These are phyloP conservation scores for Orycteropus afer DNA, from an alignment of 2,113 vertebrate species.

Conservation along the genomic window DNA sequence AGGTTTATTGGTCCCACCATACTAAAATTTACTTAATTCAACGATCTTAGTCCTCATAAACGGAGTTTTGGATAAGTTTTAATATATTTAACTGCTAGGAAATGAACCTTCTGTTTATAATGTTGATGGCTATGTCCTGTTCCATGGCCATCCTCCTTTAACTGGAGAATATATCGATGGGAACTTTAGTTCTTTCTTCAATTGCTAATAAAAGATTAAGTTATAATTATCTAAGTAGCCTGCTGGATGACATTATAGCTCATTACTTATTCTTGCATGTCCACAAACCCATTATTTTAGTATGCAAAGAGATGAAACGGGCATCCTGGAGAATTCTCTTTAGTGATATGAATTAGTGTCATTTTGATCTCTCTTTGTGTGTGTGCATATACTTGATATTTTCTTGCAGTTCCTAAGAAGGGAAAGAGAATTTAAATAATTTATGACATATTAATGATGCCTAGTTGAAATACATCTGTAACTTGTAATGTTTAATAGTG, in stretches of 20 bases:
- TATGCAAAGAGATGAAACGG: conserved; percentile 24
- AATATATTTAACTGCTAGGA: not conserved
- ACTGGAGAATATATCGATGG: not conserved
- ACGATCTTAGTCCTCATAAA: conserved; percentile 22
- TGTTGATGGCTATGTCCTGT: not conserved
- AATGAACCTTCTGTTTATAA: not conserved
- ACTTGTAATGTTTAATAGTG: conserved; percentile 62
- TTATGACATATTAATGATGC: conserved; percentile 54
- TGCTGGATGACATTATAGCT: not conserved
- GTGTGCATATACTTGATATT: not conserved
- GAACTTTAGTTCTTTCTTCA: not conserved
- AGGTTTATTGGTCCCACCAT: not conserved
- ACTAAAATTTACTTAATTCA: conserved; percentile 29
- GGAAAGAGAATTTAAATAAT: conserved; percentile 24
- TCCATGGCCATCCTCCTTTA: not conserved
- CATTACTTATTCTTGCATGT: not conserved
- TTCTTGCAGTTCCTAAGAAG: conserved; percentile 38
- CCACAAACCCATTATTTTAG: conserved; percentile 5
- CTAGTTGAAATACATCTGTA: conserved; percentile 52
- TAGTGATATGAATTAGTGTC: not conserved
- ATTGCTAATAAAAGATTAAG: not conserved
- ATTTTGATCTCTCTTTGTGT: not conserved
- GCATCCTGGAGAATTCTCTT: not conserved
- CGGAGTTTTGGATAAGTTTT: conserved; percentile 24
- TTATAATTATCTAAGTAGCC: conserved; percentile 1